phyloP scores from a whole-genome alignment of 2,113 vertebrate genomes.

The Ellobius talpinus region DNA sequence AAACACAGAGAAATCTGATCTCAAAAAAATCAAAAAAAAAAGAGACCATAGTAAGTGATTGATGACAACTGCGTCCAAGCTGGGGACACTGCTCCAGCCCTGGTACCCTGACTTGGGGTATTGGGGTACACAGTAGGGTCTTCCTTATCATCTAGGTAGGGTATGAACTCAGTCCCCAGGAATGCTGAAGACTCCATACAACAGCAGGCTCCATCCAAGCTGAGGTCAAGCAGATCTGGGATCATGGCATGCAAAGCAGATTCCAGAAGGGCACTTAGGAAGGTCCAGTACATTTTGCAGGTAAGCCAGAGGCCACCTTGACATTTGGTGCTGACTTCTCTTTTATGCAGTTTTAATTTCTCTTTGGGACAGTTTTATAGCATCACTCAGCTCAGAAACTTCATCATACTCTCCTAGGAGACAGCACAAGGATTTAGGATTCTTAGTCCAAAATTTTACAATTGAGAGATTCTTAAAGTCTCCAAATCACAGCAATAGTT shows the following conservation, averaged over 20 bases:
- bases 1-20: too few species aligned
- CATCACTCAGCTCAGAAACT: not conserved
- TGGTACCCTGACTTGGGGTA: not conserved
- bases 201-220: not conserved
- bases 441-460: not conserved
- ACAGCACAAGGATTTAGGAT: not conserved
- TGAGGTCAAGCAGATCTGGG: not conserved
- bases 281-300: not conserved
- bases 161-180: not conserved
- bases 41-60: not conserved
- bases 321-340: slow-evolving; percentile 11
- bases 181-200: not conserved
- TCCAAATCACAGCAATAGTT: not conserved
- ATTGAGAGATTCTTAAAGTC: not conserved
- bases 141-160: not conserved
- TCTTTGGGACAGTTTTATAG: not conserved
- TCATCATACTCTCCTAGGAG: not conserved
- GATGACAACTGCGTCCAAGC: not conserved
- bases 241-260: not conserved
- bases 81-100: not conserved
- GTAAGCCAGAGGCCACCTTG: not conserved
- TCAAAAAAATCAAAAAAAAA: too few species aligned
- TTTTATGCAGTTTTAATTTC: not conserved
- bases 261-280: not conserved
- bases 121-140: not conserved